phyloP scores from a whole-genome alignment of 2,113 vertebrate species.

The Ciconia boyciana region DNA sequence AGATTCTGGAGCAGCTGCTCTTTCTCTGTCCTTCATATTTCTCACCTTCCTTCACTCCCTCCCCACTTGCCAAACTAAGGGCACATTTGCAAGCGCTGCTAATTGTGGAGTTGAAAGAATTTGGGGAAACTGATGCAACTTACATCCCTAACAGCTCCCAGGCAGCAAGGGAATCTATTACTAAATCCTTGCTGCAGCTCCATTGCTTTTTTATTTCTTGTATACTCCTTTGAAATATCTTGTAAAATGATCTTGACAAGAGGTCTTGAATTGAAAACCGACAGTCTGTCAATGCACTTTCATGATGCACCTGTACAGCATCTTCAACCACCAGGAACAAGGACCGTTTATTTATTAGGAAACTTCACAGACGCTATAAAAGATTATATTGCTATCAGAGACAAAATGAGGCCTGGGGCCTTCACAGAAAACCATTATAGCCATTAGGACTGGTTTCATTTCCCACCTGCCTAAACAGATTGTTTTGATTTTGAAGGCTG shows the following conservation, averaged over 20 bases:
- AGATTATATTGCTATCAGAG: conserved; percentile 61
- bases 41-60: background rate
- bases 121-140: conserved; percentile 16
- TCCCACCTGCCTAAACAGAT: conserved; percentile 60
- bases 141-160: background rate
- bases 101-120: conserved; percentile 4
- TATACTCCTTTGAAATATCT: conserved; percentile 49
- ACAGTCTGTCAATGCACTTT: conserved; percentile 50
- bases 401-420: conserved; percentile 37
- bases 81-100: background rate
- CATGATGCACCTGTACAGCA: conserved; percentile 63
- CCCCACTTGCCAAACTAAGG: background rate
- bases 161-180: background rate
- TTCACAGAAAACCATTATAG: conserved; percentile 31
- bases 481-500: conserved; percentile 55
- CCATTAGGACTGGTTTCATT: conserved; percentile 29
- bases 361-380: conserved; percentile 65
- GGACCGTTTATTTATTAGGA: conserved; percentile 54
- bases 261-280: conserved; percentile 19
- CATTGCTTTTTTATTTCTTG: conserved; percentile 10
- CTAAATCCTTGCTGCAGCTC: background rate
- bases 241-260: conserved; percentile 60
- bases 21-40: background rate
- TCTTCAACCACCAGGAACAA: conserved; percentile 58
- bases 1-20: background rate